phyloP scores from a whole-genome alignment of 1,140 invertebrate species.

The Diuraphis noxia region DNA sequence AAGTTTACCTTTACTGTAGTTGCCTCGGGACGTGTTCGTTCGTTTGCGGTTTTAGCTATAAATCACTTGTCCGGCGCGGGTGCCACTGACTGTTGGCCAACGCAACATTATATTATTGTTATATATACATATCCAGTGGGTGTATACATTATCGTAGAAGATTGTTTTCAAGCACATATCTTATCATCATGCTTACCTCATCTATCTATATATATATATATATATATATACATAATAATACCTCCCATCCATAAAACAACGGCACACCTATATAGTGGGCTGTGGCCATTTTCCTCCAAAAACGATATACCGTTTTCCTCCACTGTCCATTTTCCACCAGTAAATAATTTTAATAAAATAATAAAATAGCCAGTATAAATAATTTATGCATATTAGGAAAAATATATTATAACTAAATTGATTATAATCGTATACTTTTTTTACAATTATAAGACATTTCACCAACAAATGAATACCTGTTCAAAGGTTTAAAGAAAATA shows the following conservation, averaged over 20 bases:
- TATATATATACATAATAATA: not conserved
- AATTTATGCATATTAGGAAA: too few relatives aligned
- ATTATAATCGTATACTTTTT: too few relatives aligned
- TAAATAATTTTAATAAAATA: too few relatives aligned
- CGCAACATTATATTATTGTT: slow-evolving; percentile 1
- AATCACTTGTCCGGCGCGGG: not conserved
- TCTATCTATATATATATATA: not conserved
- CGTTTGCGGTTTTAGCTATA: not conserved
- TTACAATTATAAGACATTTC: too few relatives aligned
- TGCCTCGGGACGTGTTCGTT: not conserved
- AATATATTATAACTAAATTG: too few relatives aligned
- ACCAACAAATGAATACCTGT: too few relatives aligned
- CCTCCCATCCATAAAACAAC: not conserved
- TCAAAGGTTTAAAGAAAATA: too few relatives aligned
- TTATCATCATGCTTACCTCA: not conserved
- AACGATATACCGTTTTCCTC: too few relatives aligned
- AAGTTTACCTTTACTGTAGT: not conserved
- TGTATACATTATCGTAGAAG: not conserved
- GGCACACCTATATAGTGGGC: not conserved
- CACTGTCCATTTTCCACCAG: too few relatives aligned
- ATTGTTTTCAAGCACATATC: not conserved
- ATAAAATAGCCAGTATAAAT: too few relatives aligned
- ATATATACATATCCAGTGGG: not conserved
- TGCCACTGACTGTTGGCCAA: not conserved
- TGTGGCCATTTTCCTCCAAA: too few relatives aligned